Base-by-base conservation (phyloP, 53 echinoderm and acorn worm genomes). In the Echinarachnius parma region DNA sequence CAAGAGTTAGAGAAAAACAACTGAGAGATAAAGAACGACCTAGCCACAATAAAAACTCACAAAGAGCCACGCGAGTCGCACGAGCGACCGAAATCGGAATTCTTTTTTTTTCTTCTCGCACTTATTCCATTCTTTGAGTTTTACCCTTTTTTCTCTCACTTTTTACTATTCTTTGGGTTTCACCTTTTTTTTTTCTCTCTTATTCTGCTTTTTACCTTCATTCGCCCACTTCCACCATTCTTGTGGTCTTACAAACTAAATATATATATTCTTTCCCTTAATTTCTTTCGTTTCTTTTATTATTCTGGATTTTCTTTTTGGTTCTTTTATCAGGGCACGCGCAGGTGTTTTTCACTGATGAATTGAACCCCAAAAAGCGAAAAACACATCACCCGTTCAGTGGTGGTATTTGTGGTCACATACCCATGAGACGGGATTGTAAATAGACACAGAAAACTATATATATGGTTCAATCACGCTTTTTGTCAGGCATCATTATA, bases 281-380 rank as follows among this genome's bases (percentile, higher is more conserved):
- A 28, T 28, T 65, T 18, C 45, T 65, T 65, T 16, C 33, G 9
- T 28, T 31, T 68, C 22, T 31, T 68, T 52, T 52, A 52, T 52
- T 68, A 31, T 68, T 65, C 21, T 68, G 68, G n/a, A n/a, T 68
- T 68, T 68, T 68, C 68, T 50, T 57, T 68, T 65, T 65, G 24
- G 45, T 32, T 49, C 31, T n/a, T n/a, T n/a, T n/a, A n/a, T n/a
- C n/a, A n/a, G 34, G 46, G 68, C 49, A 52, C 52, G 68, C 34
- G 68, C 68, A 68, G 68, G 68, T 68, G 68, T 68, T 50, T n/a
- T n/a, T n/a, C n/a, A n/a, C n/a, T n/a, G n/a, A n/a, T n/a, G n/a
- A n/a, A n/a, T n/a, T n/a, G n/a, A n/a, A n/a, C n/a, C n/a, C n/a
- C n/a, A n/a, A n/a, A n/a, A n/a, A n/a, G n/a, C n/a, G n/a, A n/a